Evolutionary conservation across 2,888 invertebrate species (phyloP).

Genomic region (Pseudeuparius sepicola): DNA sequence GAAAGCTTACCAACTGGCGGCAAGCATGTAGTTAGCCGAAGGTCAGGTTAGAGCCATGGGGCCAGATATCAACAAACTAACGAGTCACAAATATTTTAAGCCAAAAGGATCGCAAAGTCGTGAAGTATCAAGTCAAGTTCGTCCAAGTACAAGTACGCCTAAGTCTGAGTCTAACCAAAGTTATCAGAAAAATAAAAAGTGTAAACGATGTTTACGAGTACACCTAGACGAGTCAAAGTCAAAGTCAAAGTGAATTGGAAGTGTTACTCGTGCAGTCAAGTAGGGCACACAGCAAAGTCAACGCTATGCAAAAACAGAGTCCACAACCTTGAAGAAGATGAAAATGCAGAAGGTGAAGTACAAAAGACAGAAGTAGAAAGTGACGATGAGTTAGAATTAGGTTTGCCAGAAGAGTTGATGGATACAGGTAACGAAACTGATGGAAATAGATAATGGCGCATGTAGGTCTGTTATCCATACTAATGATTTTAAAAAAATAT

Average conservation of each 20-base stretch:
- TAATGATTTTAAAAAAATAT: no score
- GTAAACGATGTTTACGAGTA: constrained; percentile 6
- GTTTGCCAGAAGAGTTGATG: no score
- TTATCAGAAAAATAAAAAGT: constrained; percentile 10
- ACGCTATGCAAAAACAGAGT: constrained; percentile 10
- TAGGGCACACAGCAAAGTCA: constrained; percentile 16
- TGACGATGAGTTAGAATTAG: constrained; percentile 9
- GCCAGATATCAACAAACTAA: constrained; percentile 5
- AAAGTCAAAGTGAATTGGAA: constrained; percentile 14
- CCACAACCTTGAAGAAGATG: constrained; percentile 1
- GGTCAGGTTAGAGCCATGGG: constrained; percentile 12
- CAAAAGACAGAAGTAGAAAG: not conserved
- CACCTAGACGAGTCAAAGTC: constrained; percentile 11
- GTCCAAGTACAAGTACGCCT: no score
- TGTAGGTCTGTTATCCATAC: no score
- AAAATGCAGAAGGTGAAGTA: constrained; percentile 1
- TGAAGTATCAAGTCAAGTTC: not conserved
- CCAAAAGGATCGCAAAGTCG: constrained; percentile 1
- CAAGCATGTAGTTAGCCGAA: constrained; percentile 7
- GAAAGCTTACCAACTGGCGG: constrained; percentile 3
- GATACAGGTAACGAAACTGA: no score
- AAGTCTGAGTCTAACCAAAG: constrained; percentile 6
- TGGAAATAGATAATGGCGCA: no score
- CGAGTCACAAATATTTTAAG: no score
- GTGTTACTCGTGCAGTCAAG: constrained; percentile 8